Evolutionary conservation across 1,140 invertebrate genomes (phyloP).

Genomic region (Drosophila tani): DNA sequence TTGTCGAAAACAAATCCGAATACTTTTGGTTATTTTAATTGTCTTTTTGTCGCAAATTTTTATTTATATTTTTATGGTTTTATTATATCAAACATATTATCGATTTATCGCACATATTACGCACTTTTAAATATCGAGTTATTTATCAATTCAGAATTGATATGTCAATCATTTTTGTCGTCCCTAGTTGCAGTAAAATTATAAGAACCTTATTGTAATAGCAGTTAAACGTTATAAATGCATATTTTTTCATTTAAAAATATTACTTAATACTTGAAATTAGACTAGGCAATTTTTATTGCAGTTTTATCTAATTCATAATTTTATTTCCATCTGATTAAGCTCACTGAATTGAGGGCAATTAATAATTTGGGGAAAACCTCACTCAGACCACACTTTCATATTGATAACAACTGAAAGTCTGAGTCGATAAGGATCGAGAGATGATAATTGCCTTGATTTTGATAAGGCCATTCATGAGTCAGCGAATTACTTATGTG

Average conservation of each 20-base stretch:
- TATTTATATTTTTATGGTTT: no score
- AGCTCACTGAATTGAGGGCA: background rate
- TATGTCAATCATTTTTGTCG: no score
- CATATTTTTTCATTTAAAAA: background rate
- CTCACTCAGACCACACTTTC: background rate
- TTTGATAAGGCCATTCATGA: slow-evolving; percentile 9
- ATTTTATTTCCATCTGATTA: background rate
- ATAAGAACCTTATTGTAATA: background rate
- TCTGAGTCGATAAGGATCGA: slow-evolving; percentile 12
- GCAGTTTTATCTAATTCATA: background rate
- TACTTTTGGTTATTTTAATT: no score
- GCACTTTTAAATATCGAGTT: no score
- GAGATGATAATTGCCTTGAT: slow-evolving; percentile 14
- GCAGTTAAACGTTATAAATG: background rate
- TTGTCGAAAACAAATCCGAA: no score
- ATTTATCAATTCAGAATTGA: no score
- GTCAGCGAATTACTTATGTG: background rate
- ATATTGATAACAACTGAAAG: slow-evolving; percentile 2
- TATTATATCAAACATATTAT: no score
- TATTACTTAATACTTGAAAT: no score
- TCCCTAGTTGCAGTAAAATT: no score
- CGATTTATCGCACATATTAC: no score
- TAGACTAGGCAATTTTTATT: background rate
- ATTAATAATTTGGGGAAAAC: slow-evolving; percentile 33
- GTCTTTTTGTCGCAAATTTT: no score